Evolutionary conservation across 2,113 vertebrate species (phyloP).

Genomic region (Chlamydotis undulata): DNA sequence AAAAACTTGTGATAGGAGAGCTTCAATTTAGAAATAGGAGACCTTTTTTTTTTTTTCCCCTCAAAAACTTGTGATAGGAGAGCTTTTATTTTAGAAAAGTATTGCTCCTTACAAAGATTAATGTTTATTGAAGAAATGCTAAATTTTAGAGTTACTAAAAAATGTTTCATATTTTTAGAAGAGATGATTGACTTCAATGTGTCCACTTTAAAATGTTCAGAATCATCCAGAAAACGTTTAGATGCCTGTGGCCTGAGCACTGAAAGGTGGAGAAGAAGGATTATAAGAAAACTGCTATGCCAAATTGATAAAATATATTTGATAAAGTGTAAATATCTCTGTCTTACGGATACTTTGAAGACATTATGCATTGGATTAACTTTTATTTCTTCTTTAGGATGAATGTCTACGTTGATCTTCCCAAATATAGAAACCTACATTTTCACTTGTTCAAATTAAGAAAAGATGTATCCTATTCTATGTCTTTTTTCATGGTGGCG

Average conservation of each 20-base stretch:
- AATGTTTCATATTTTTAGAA: not conserved
- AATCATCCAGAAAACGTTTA: not conserved
- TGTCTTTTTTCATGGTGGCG: not conserved
- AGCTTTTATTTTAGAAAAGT: not conserved
- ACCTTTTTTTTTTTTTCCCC: accelerated
- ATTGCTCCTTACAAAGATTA: not conserved
- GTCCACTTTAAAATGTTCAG: not conserved
- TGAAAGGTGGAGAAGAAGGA: not conserved
- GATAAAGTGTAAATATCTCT: not conserved
- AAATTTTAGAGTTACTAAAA: not conserved
- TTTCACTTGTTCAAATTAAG: not conserved
- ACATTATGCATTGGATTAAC: not conserved
- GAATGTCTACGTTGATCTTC: not conserved
- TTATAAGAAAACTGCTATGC: accelerated
- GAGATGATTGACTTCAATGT: not conserved
- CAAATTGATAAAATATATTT: not conserved
- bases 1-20: not conserved
- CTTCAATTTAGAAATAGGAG: not conserved
- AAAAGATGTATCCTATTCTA: not conserved
- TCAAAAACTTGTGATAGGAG: not conserved
- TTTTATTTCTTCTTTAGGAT: not conserved
- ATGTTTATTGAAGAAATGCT: not conserved
- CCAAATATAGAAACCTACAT: not conserved
- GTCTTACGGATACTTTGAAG: not conserved
- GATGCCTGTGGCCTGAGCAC: not conserved